Evolutionary conservation across 2,113 vertebrate genomes (phyloP), one percentile per base, ranked within the genome.

Genomic region (Daubentonia madagascariensis): DNA sequence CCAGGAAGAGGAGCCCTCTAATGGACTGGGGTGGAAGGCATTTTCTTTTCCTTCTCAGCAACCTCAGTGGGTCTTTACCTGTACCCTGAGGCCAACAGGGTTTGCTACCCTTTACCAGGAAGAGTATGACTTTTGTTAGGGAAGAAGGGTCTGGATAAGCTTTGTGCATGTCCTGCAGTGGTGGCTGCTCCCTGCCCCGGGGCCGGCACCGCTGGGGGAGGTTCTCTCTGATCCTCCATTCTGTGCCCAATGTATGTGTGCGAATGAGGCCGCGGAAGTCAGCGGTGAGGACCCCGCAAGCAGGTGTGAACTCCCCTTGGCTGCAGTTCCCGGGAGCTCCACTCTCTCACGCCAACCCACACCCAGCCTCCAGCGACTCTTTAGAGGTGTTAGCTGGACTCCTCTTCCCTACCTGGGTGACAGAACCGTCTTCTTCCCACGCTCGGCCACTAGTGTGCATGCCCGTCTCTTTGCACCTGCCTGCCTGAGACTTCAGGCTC

Each of bases 401-500:
- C n/a, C n/a, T n/a, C n/a, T n/a, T n/a, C n/a, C n/a, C n/a, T 59
- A 2, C 14, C 2, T 13, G 13, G 37, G 3, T 0, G 10, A 2
- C 1, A 3, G 18, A 3, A 63, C 35, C 52, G 57, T 28, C 50
- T 45, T 50, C 12, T 32, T 37, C 70, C 59, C 48, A 8, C 2
- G 17, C 54, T 32, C 7, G 13, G 67, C 40, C 40, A 59, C 25
- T 45, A 8, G 10, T 16, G 20, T n/a, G 61, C 59, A 20, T 1
- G 9, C 57, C 32, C 40, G 6, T 4, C 54, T 45, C 4, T n/a
- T n/a, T n/a, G n/a, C n/a, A n/a, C 50, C 43, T 14, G 32, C 84
- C 32, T 43, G 25, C 76, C 45, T 28, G 18, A 32, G 7, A 12
- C 8, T 7, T 32, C 54, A 52, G 52, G 76, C 25, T 59, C 9